A percentile compares a stretch with the other conserved stretches of the same genome.
Evolutionary conservation across 2,113 vertebrate species (phyloP).

Genomic region (Dasyprocta punctata): DNA sequence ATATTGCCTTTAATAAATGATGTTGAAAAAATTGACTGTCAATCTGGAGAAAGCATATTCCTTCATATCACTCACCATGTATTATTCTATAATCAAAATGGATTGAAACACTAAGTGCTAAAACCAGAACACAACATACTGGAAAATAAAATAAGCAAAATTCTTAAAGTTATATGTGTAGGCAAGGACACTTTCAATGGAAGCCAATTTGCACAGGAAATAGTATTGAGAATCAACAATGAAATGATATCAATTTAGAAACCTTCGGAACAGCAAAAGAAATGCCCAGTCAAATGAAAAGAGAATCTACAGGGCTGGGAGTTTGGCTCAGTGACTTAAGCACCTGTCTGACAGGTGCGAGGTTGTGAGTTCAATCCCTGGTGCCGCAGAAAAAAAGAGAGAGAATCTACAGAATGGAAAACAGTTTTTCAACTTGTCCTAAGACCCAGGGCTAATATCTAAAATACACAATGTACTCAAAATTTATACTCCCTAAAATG

Average conservation of each 20-base stretch:
- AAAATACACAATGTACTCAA: neutral
- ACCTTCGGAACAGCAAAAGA: neutral
- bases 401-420: neutral
- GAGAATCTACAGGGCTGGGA: neutral
- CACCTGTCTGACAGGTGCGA: too few species aligned
- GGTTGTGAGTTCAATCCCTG: too few species aligned
- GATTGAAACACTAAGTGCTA: neutral
- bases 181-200: neutral
- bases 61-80: neutral
- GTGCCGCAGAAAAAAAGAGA: too few species aligned
- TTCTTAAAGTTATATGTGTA: neutral
- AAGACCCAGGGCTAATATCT: neutral
- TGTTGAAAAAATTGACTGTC: neutral
- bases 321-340: too few species aligned
- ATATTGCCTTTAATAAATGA: neutral
- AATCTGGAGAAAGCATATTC: neutral
- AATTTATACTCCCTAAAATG: neutral
- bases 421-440: neutral
- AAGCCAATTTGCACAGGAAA: neutral
- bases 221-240: neutral
- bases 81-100: neutral
- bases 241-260: neutral
- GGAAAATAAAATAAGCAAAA: neutral
- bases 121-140: neutral
- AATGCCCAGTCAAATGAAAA: neutral